Base-by-base conservation (phyloP, 2,888 invertebrate species). In the Drosophila barbarae region DNA sequence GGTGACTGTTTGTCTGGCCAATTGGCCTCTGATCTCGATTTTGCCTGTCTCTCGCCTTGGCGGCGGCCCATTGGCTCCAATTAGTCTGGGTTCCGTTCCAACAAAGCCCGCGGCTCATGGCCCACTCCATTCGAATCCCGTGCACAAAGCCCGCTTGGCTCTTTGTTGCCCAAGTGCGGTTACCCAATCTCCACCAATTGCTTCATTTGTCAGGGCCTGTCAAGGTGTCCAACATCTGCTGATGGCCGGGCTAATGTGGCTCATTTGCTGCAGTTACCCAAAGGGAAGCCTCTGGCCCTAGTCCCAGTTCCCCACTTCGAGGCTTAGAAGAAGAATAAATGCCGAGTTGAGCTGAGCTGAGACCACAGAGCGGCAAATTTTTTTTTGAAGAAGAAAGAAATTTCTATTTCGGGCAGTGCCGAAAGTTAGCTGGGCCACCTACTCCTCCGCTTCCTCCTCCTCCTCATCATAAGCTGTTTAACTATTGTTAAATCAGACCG, bases 401-500 rank as follows among this genome's bases (percentile, higher is more conserved):
- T 65, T 65, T 66, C 68, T 67, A 55, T 54, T 56, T 69, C 30
- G 12, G 58, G 26, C 21, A 57, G 12, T 18, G 38, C 64, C 42
- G 71, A 69, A 69, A 69, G 61, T 60, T 54, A 42, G 65, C 42
- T 56, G 42, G 36, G 36, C 42, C 42, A 30, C 35, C 36, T 41
- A 53, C 61, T 39, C 69, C 41, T 30, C 35, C 23, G 13, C 5
- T 30, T 12, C 18, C 18, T 18, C 21, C 21, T 12, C 8, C 32
- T 13, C 10, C 47, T 2, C 77, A 66, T 79, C 77, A 72, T 82
- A 82, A 85, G 85, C 85, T 72, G 74, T 83, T 87, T 87, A 86
- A 75, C 82, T 84, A 84, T 87, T 87, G 79, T 85, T 81, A 87
- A 86, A 86, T 84, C 87, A 83, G 86, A 86, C 86, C 87, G 87